phyloP scores from a whole-genome alignment of 1,140 invertebrate genomes.

The Calephelis nemesis region DNA sequence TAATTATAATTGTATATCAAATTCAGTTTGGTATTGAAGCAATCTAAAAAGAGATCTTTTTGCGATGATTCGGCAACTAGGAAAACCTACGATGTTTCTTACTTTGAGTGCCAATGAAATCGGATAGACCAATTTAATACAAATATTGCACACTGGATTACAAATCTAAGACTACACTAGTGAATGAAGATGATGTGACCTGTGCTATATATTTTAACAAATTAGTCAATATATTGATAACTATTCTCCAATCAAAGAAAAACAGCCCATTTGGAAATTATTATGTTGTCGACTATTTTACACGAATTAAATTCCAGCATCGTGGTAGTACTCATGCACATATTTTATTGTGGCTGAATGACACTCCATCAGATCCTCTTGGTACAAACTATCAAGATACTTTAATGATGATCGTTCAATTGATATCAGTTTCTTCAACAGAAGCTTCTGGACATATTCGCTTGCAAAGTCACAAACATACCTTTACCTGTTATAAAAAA shows the following conservation, averaged over 20 bases:
- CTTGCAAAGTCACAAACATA: too few relatives aligned
- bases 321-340: conserved; percentile 46
- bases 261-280: conserved; percentile 51
- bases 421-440: too few relatives aligned
- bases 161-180: conserved; percentile 42
- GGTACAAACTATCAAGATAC: too few relatives aligned
- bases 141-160: conserved; percentile 49
- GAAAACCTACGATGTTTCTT: conserved; percentile 53
- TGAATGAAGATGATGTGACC: conserved; percentile 68
- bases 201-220: conserved; percentile 65
- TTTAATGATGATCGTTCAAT: too few relatives aligned
- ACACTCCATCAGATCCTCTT: too few relatives aligned
- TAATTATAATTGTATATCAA: conserved; percentile 28
- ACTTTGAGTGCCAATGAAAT: conserved; percentile 62
- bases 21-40: conserved; percentile 47
- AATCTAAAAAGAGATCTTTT: conserved; percentile 61
- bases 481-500: conserved; percentile 6
- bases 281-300: conserved; percentile 49
- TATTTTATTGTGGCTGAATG: too few relatives aligned
- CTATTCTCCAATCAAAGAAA: conserved; percentile 42
- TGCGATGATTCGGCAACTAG: conserved; percentile 62
- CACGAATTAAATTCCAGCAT: conserved; percentile 72
- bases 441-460: too few relatives aligned
- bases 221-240: conserved; percentile 32
- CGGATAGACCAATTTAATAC: conserved; percentile 53